Evolutionary conservation across 2,113 vertebrate species (phyloP), one percentile per base, ranked within the genome.

Genomic region (Pygathrix nemaeus): DNA sequence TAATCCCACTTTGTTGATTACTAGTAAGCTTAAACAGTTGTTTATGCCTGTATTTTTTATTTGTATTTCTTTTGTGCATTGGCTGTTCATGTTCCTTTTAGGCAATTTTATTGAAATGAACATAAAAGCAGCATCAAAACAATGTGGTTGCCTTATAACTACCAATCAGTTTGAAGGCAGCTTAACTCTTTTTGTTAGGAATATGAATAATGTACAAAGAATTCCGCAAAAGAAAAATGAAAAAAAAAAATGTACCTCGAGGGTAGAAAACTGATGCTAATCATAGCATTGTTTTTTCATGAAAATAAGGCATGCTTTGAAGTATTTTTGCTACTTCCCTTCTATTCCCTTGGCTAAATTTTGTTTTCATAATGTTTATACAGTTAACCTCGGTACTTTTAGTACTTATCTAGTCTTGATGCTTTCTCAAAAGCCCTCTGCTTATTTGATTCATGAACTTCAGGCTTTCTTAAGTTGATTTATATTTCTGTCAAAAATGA

Each of bases 321-420:
- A 98, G 97, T 98, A 97, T 97, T 98, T 98, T 98, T 98, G 88
- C 93, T 96, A 95, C 97, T 98, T 99, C 97, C 97, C 95, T 97
- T 96, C 90, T 97, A 98, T 98, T 98, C 98, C 98, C 97, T 98
- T 98, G 97, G 88, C 83, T 97, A 96, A 98, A 96, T 98, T 98
- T 98, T 99, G 96, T 98, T 99, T 99, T 98, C 66, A 92, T 97
- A 98, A 98, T 97, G 81, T 98, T 99, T 98, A 97, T 98, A 98
- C 97, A 98, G 96, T 97, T 98, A 98, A 97, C 92, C 66, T 97
- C 35, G 13, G 90, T 97, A 97, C 98, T 98, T 98, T 97, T 98
- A 96, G 45, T 92, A 75, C 81, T 97, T 98, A 96, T 97, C 93
- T 97, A 55, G 75, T 97, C 85, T 97, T 97, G 64, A 94, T 97